Evolutionary conservation across 2,797 vertebrate species (phyloP).

Genomic region (Glyptemys insculpta): DNA sequence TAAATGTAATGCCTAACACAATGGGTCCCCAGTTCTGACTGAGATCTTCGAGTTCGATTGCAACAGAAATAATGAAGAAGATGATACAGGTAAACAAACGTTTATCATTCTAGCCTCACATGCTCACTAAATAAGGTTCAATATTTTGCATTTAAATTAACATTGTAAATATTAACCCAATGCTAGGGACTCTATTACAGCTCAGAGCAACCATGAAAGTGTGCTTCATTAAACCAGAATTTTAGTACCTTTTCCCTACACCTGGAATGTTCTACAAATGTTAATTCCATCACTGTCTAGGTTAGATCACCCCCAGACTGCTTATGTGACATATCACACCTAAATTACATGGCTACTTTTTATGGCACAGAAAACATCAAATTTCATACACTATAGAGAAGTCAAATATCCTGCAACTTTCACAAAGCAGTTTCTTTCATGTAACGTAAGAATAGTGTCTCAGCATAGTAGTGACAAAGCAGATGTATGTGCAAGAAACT

Average conservation of each 20-base stretch:
- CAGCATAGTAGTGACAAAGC: neutral
- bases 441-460: neutral
- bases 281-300: neutral
- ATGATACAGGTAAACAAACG: neutral
- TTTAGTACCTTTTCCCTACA: neutral
- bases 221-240: neutral
- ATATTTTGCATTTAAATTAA: neutral
- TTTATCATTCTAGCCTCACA: neutral
- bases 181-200: neutral
- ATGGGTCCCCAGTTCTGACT: neutral
- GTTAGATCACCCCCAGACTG: neutral
- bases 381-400: neutral
- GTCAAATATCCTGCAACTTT: neutral
- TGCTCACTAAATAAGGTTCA: neutral
- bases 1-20: neutral
- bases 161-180: neutral
- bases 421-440: neutral
- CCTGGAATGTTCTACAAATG: neutral
- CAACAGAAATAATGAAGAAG: neutral
- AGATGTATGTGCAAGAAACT: neutral
- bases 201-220: neutral
- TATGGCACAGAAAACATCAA: neutral
- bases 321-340: neutral
- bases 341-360: neutral
- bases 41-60: neutral